phyloP scores from a whole-genome alignment of 2,888 invertebrate genomes.

The Acrocera orbiculus region DNA sequence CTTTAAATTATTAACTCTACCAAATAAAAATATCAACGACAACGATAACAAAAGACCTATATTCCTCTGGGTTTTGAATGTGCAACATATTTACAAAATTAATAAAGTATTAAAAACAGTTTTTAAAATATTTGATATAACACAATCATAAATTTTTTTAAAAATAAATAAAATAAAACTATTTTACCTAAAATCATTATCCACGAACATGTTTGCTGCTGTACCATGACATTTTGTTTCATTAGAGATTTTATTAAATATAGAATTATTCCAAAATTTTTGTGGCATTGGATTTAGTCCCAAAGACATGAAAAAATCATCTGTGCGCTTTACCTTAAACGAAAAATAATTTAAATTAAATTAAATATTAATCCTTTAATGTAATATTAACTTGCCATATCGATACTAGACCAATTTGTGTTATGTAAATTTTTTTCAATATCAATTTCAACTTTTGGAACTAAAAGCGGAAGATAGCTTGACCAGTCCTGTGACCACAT shows the following conservation, averaged over 20 bases:
- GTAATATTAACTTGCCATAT: constrained; percentile 34
- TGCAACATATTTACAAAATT: too few species aligned
- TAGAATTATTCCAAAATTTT: constrained; percentile 44
- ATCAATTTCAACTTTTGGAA: constrained; percentile 32
- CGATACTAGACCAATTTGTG: constrained; percentile 37
- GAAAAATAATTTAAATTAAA: neutral
- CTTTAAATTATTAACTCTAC: too few species aligned
- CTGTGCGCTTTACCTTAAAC: constrained; percentile 32
- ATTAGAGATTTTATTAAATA: constrained; percentile 29
- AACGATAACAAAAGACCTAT: too few species aligned
- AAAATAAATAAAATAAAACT: too few species aligned
- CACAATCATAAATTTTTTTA: too few species aligned
- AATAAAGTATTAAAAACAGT: too few species aligned
- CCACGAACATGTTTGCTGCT: constrained; percentile 51
- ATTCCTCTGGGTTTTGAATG: too few species aligned
- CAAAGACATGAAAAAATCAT: constrained; percentile 49
- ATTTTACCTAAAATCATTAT: constrained; percentile 48
- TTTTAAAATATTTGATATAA: too few species aligned
- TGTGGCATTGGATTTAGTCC: constrained; percentile 42
- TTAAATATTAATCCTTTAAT: too few species aligned
- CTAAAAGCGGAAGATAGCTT: constrained; percentile 37
- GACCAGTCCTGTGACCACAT: constrained; percentile 60
- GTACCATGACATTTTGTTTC: constrained; percentile 47
- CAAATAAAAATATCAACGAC: too few species aligned
- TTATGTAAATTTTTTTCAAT: constrained; percentile 35